Percentiles rank a stretch among this genome's conserved stretches.
Evolutionary conservation across 2,113 vertebrate species (phyloP).

Genomic region (Chionis minor): DNA sequence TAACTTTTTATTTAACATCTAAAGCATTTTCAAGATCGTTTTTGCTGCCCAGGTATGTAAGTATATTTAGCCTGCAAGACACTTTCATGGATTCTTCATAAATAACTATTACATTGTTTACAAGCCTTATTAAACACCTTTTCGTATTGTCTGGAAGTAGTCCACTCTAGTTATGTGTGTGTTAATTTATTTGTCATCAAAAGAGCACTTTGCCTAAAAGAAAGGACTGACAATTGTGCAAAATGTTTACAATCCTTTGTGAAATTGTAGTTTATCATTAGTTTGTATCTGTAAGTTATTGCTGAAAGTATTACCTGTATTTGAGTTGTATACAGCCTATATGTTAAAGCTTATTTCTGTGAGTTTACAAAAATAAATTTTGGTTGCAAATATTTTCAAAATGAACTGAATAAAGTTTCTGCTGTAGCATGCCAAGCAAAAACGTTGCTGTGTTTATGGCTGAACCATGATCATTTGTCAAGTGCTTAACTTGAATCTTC

Average conservation of each 20-base stretch:
- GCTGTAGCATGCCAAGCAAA: slow-evolving; percentile 74
- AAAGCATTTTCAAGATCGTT: slow-evolving; percentile 68
- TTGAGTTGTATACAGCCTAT: slow-evolving; percentile 79
- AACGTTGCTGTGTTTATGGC: slow-evolving; percentile 49
- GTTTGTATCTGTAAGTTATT: slow-evolving; percentile 85
- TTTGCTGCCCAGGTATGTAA: slow-evolving; percentile 74
- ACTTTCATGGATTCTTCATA: slow-evolving; percentile 78
- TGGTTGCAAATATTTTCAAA: slow-evolving; percentile 72
- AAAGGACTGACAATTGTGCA: slow-evolving; percentile 82
- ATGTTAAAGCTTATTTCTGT: slow-evolving; percentile 79
- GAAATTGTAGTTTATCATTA: slow-evolving; percentile 80
- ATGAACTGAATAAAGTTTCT: slow-evolving; percentile 77
- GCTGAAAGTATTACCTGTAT: slow-evolving; percentile 78
- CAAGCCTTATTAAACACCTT: slow-evolving; percentile 74
- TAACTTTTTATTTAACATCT: slow-evolving; percentile 77
- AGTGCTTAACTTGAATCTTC: not conserved
- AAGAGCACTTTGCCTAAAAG: slow-evolving; percentile 85
- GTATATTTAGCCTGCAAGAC: slow-evolving; percentile 80
- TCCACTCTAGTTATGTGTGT: slow-evolving; percentile 77
- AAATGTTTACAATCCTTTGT: slow-evolving; percentile 86
- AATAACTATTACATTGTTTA: slow-evolving; percentile 76
- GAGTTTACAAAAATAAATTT: slow-evolving; percentile 76
- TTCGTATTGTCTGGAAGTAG: slow-evolving; percentile 83
- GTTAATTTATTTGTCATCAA: slow-evolving; percentile 86
- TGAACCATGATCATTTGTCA: not conserved